Percentiles rank a stretch among this genome's conserved stretches.
Conservation (phyloP, 2,888 invertebrate species). For the Arctia plantaginis region DNA sequence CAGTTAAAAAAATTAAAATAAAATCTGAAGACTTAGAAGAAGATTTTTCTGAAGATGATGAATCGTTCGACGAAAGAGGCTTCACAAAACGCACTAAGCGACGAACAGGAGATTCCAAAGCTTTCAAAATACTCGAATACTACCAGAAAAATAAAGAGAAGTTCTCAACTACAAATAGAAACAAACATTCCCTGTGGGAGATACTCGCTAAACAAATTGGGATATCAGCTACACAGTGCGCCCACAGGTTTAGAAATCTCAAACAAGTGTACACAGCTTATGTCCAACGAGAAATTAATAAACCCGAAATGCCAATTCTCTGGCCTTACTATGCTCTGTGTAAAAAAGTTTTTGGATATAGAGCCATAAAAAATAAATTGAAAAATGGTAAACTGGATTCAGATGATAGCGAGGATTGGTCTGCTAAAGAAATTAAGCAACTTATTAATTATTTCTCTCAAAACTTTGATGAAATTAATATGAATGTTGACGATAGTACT, state of each 20-base stretch:
- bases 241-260: slow-evolving; percentile 74
- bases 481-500: slow-evolving; percentile 56
- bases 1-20: slow-evolving; percentile 71
- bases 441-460: slow-evolving; percentile 68
- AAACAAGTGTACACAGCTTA: slow-evolving; percentile 76
- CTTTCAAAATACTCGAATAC: slow-evolving; percentile 75
- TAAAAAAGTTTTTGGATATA: slow-evolving; percentile 80
- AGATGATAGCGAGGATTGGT: slow-evolving; percentile 71
- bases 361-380: slow-evolving; percentile 73
- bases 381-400: slow-evolving; percentile 66
- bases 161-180: slow-evolving; percentile 65
- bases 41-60: slow-evolving; percentile 61
- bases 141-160: slow-evolving; percentile 78
- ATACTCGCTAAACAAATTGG: slow-evolving; percentile 68
- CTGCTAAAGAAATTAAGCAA: slow-evolving; percentile 71
- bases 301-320: slow-evolving; percentile 75
- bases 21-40: slow-evolving; percentile 51
- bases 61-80: slow-evolving; percentile 61
- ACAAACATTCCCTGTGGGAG: slow-evolving; percentile 72
- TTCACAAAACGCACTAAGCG: slow-evolving; percentile 62
- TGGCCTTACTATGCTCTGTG: slow-evolving; percentile 80
- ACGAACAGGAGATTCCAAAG: slow-evolving; percentile 66
- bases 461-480: slow-evolving; percentile 63
- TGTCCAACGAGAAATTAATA: slow-evolving; percentile 75
- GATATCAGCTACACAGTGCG: slow-evolving; percentile 71